Conservation (phyloP, 2,113 vertebrate species). For the Brachionichthys hirsutus region DNA sequence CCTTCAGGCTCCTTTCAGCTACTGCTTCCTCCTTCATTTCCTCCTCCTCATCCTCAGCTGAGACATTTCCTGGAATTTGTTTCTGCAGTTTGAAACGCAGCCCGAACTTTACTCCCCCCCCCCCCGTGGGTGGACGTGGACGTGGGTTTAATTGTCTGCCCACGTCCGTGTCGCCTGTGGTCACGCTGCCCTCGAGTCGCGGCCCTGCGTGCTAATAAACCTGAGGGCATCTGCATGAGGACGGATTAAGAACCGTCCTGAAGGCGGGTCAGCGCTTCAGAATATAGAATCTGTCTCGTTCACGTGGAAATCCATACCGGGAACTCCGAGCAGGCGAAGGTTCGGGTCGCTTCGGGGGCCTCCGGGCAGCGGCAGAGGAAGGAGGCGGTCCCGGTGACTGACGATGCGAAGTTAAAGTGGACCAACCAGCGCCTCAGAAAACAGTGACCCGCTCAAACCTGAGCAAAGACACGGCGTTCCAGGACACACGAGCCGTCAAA, state of each 20-base stretch:
- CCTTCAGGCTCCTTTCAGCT: conserved; percentile 17
- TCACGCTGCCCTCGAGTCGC: too few species aligned
- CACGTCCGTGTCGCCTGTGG: too few species aligned
- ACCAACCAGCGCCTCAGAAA: too few species aligned
- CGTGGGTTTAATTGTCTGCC: neutral
- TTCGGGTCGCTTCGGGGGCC: neutral
- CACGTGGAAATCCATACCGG: neutral
- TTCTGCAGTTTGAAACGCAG: too few species aligned
- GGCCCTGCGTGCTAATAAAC: too few species aligned
- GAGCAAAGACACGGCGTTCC: conserved; percentile 42
- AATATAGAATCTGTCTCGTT: too few species aligned
- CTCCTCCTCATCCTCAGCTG: conserved; percentile 45
- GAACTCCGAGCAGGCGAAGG: neutral
- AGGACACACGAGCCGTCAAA: conserved; percentile 67
- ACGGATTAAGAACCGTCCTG: too few species aligned
- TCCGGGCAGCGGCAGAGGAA: neutral
- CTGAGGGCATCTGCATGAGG: too few species aligned
- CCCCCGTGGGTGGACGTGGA: neutral
- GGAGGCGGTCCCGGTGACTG: neutral
- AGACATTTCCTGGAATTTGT: neutral
- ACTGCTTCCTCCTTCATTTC: conserved; percentile 44
- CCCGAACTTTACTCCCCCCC: neutral
- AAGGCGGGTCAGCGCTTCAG: too few species aligned
- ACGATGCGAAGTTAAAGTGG: too few species aligned
- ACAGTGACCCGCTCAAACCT: conserved; percentile 30